Base-by-base conservation (phyloP, 2,113 vertebrate species). In the Charina bottae region DNA sequence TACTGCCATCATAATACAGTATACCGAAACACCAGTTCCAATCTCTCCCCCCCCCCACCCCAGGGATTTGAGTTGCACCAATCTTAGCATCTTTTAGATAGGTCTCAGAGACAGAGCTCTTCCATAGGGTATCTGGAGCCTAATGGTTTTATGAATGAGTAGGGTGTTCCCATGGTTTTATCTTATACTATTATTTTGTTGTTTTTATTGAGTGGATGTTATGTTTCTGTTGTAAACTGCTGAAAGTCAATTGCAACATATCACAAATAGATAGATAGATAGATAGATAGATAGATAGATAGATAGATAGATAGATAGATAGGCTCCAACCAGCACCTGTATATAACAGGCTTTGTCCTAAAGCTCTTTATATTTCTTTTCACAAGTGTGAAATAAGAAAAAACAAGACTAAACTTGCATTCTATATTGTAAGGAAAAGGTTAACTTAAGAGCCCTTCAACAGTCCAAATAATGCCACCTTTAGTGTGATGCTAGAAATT, bases 391-490 rank as follows among this genome's bases (percentile, higher is more conserved):
- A 86, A 0, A 0, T 1, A 42, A 92, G 88, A 54, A 0, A 88
- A 7, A 5, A 28, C 7, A 6, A 49, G 26, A 92, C 28, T 3
- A 10, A 17, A 1, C 2, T 49, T 91, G 58, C 24, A 11, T 6
- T 24, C 60, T 92, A 7, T 91, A 37, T 37, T 26, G 4, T 33
- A 60, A 6, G 6, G 0, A 83, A 83, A 94, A 94, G 90, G 0
- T 24, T 60, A 68, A 26, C 0, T 58, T 33, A 53, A 53, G 21
- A 85, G 23, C 28, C 49, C 11, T 89, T 21, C 55, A 87, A 62
- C 54, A 89, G 91, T 87, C 42, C 26, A 58, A 85, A 90, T 53
- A 91, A 28, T 84, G 89, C n/a, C 60, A 88, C 15, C 10, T 90
- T 12, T n/a, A 13, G 62, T 26, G 78, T 85, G 59, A 90, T 24